Conservation (phyloP, 2,888 invertebrate species). For the Autographa gamma region DNA sequence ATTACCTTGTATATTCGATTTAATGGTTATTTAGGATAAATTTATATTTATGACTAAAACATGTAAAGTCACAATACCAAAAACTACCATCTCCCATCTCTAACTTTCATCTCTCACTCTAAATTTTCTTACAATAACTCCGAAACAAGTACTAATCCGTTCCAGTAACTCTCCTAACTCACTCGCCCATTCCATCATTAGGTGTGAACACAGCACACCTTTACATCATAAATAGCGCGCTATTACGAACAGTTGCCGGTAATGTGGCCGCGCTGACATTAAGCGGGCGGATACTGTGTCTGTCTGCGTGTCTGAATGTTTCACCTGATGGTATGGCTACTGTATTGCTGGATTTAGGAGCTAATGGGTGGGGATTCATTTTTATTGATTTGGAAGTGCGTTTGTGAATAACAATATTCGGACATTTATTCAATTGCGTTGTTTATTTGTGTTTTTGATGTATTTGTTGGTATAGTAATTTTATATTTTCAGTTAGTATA, state of each 20-base stretch:
- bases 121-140: not conserved
- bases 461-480: too few relatives aligned
- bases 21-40: too few relatives aligned
- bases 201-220: constrained; percentile 61
- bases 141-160: not conserved
- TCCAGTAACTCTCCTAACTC: constrained; percentile 10
- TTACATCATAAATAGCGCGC: constrained; percentile 70
- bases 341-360: constrained; percentile 14
- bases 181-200: constrained; percentile 24
- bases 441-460: too few relatives aligned
- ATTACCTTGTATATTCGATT: too few relatives aligned
- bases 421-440: too few relatives aligned
- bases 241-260: constrained; percentile 71
- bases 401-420: too few relatives aligned
- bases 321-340: constrained; percentile 51
- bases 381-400: not conserved
- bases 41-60: too few relatives aligned
- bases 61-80: too few relatives aligned
- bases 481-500: too few relatives aligned
- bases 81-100: too few relatives aligned
- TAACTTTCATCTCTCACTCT: too few relatives aligned
- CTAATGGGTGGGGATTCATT: not conserved
- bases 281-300: constrained; percentile 59
- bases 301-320: constrained; percentile 58
- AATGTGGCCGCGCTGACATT: constrained; percentile 64